Percentiles rank a stretch among this genome's conserved stretches.
Conservation (phyloP, 1,140 invertebrate genomes). For the Artemia franciscana region DNA sequence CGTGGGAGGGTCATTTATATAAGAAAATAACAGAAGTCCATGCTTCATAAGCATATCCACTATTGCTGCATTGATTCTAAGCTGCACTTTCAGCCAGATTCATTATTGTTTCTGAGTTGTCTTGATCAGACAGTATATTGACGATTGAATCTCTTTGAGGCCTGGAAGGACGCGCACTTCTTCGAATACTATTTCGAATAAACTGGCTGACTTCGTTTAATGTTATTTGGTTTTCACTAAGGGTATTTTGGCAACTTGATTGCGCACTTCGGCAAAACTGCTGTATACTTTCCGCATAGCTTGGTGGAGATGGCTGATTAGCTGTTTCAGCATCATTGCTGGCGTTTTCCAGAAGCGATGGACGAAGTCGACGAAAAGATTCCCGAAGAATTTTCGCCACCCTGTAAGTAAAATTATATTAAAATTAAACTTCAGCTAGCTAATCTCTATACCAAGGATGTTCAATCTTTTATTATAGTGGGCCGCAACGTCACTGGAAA, state of each 20-base stretch:
- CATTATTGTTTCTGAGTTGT: too few relatives aligned
- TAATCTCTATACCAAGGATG: background rate
- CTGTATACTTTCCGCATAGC: background rate
- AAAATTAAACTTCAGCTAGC: too few relatives aligned
- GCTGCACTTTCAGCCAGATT: too few relatives aligned
- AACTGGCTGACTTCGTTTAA: background rate
- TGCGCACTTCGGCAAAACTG: background rate
- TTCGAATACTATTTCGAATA: background rate
- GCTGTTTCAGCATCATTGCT: background rate
- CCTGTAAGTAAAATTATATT: slow-evolving; percentile 18
- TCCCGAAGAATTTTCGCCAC: slow-evolving; percentile 51
- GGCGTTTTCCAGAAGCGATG: background rate
- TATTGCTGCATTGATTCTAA: too few relatives aligned
- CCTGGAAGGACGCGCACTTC: background rate
- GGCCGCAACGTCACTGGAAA: background rate
- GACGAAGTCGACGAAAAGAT: slow-evolving; percentile 42
- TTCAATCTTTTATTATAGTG: background rate
- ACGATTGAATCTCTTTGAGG: too few relatives aligned
- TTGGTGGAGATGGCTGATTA: background rate
- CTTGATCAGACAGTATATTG: too few relatives aligned
- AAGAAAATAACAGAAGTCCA: too few relatives aligned
- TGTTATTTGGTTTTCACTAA: background rate
- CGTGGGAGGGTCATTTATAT: too few relatives aligned
- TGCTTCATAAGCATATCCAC: too few relatives aligned
- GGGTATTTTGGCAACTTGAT: background rate